Evolutionary conservation across 2,113 vertebrate genomes (phyloP).

Genomic region (Silurus meridionalis): DNA sequence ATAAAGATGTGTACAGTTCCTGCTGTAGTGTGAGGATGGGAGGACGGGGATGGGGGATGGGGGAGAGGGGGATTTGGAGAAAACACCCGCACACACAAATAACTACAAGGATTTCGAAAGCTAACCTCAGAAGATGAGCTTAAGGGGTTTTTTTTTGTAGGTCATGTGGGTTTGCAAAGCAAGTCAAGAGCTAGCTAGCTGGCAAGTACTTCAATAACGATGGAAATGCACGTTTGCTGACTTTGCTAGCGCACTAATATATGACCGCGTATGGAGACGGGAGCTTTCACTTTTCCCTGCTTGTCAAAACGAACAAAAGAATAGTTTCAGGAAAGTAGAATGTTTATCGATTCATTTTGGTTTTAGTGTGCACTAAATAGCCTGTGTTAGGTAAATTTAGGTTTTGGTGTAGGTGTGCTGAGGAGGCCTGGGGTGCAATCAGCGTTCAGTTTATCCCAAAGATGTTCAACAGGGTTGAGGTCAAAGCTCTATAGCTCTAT

Average conservation of each 20-base stretch:
- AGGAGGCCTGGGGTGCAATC: too few species aligned
- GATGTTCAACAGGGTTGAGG: too few species aligned
- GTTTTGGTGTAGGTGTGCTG: too few species aligned
- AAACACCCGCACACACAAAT: not conserved
- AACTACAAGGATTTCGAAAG: not conserved
- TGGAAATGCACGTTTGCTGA: not conserved
- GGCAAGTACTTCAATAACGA: not conserved
- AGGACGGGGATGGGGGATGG: too few species aligned
- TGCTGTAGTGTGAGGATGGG: not conserved
- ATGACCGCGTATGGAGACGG: not conserved
- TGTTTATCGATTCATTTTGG: too few species aligned
- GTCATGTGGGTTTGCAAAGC: not conserved
- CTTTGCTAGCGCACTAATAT: not conserved
- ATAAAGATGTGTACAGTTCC: constrained; percentile 2
- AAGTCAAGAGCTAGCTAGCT: not conserved
- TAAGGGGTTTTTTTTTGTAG: not conserved
- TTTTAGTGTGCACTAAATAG: too few species aligned
- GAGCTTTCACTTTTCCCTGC: not conserved
- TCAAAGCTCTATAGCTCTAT: too few species aligned
- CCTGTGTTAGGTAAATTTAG: too few species aligned
- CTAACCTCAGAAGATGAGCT: not conserved
- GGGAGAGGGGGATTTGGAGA: not conserved
- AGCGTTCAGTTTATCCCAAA: too few species aligned
- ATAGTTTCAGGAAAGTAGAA: too few species aligned
- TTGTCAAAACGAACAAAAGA: not conserved